phyloP scores from a whole-genome alignment of 2,888 invertebrate species.

The Scaptomyza caliginosa region DNA sequence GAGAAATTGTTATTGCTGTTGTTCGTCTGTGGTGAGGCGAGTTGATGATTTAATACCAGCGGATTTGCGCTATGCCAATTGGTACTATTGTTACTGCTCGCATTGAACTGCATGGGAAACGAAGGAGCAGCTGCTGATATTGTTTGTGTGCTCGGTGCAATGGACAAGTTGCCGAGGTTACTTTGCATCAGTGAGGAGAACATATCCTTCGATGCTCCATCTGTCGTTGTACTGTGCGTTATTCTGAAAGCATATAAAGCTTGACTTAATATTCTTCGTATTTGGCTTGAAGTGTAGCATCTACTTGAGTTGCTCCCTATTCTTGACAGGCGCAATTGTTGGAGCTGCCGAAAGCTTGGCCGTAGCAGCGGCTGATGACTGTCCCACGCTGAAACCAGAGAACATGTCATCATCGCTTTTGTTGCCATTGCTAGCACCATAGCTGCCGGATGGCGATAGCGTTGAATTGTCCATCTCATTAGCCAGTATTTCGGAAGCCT shows the following conservation, averaged over 20 bases:
- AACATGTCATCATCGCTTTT: constrained; percentile 80
- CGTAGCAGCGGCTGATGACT: constrained; percentile 32
- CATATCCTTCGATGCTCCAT: constrained; percentile 68
- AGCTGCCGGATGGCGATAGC: constrained; percentile 30
- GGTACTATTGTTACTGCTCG: constrained; percentile 18
- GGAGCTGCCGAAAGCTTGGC: constrained; percentile 16
- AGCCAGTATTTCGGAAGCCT: constrained; percentile 80
- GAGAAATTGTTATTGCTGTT: constrained; percentile 78
- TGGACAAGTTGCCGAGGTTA: constrained; percentile 60
- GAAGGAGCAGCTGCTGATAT: constrained; percentile 14
- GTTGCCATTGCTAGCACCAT: constrained; percentile 50
- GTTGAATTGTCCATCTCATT: constrained; percentile 67
- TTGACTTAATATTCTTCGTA: constrained; percentile 5
- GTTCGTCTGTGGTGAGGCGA: constrained; percentile 68
- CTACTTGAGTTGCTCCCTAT: constrained; percentile 76
- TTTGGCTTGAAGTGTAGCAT: constrained; percentile 1
- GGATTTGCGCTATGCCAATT: constrained; percentile 80
- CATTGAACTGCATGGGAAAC: constrained; percentile 20
- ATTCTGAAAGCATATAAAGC: constrained; percentile 65
- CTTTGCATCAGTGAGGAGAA: constrained; percentile 77
- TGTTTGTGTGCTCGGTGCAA: constrained; percentile 17
- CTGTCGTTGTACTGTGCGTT: constrained; percentile 62
- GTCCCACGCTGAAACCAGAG: constrained; percentile 76
- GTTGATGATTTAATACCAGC: constrained; percentile 80
- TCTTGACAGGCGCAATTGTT: constrained; percentile 45